phyloP scores from a whole-genome alignment of 2,888 invertebrate species.

The Drosophila testacea region DNA sequence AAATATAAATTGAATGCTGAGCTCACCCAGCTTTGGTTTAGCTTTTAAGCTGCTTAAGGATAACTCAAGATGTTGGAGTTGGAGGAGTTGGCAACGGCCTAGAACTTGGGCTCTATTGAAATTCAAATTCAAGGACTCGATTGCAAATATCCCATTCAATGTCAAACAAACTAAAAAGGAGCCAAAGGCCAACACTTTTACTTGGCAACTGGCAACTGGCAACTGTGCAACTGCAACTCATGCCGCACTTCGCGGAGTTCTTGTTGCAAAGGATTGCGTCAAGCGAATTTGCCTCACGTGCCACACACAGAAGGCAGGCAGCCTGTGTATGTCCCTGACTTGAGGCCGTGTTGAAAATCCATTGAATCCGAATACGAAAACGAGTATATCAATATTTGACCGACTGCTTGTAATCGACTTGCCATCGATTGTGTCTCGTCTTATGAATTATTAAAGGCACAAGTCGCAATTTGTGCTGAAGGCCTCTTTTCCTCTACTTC shows the following conservation, averaged over 20 bases:
- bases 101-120: slow-evolving; percentile 46
- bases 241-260: slow-evolving; percentile 51
- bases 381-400: slow-evolving; percentile 74
- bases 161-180: slow-evolving; percentile 31
- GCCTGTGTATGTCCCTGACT: slow-evolving; percentile 26
- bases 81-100: slow-evolving; percentile 40
- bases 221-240: slow-evolving; percentile 6
- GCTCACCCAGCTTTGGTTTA: not conserved
- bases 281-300: slow-evolving; percentile 58
- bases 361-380: not conserved
- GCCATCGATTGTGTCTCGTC: slow-evolving; percentile 66
- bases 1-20: not conserved
- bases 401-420: slow-evolving; percentile 66
- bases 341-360: slow-evolving; percentile 21
- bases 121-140: slow-evolving; percentile 39
- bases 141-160: slow-evolving; percentile 41
- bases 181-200: slow-evolving; percentile 18
- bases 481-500: not conserved
- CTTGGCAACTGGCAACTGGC: slow-evolving; percentile 26
- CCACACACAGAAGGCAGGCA: not conserved
- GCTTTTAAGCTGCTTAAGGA: slow-evolving; percentile 12
- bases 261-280: slow-evolving; percentile 29
- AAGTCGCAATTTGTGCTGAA: slow-evolving; percentile 16
- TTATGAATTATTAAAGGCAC: slow-evolving; percentile 67
- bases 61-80: not conserved